Evolutionary conservation across 92 coral and sea anemone genomes (phyloP), one percentile per base, ranked within the genome.

Genomic region (Virgularia gustaviana): DNA sequence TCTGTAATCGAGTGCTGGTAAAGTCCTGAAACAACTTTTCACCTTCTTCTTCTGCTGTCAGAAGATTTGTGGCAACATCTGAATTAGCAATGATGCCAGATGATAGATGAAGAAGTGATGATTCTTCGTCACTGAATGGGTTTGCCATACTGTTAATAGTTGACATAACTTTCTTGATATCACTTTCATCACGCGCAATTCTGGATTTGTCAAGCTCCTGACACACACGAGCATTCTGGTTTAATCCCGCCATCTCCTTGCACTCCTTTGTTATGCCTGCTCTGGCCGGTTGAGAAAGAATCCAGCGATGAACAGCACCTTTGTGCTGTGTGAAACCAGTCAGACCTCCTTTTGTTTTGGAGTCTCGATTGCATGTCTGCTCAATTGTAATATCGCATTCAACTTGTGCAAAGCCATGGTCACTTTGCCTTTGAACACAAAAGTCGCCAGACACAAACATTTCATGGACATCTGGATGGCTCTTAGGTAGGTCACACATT

Each of bases 391-490:
- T 73, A 45, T 70, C 83, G 62, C 71, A 47, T 29, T 68, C 80
- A 32, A 80, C 53, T 55, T 70, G 39, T 32, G 67, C 74, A 62
- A 81, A 81, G 62, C 75, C 43, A 77, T 42, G 67, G 24, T 45
- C 24, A 39, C 38, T 66, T 36, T 75, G 77, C 10, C 78, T 76
- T 61, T 85, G 89, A 7, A 85, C 86, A 24, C 78, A 76, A 45
- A 81, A 86, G 72, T 79, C 84, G 27, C 88, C 88, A 6, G 81
- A 49, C 66, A 43, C 49, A 13, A 83, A 74, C 36, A 9, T 32
- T 56, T 65, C 81, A 11, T 63, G 65, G 36, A 73, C 85, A 28
- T 73, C 80, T 16, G 85, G 85, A 51, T 80, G 79, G 24, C 67
- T 73, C 43, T 72, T 77, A 12, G 67, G 54, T n/a, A 39, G 45